Conservation (phyloP, 2,888 invertebrate genomes). For the Megastigmus dorsalis region DNA sequence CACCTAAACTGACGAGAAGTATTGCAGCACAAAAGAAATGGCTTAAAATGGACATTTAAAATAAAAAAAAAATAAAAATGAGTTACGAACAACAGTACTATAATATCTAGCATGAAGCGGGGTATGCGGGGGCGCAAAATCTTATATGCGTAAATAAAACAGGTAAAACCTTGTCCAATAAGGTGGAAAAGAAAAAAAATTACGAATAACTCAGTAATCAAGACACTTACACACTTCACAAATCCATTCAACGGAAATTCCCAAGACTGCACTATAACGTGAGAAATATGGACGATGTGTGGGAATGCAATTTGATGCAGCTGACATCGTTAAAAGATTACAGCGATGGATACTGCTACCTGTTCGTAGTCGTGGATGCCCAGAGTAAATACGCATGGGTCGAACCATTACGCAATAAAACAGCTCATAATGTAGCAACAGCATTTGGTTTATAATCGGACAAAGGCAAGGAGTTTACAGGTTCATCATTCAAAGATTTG, state of each 20-base stretch:
- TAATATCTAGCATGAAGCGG: too few relatives aligned
- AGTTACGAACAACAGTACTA: too few relatives aligned
- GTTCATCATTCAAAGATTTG: too few relatives aligned
- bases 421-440: slow-evolving; percentile 37
- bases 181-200: background rate
- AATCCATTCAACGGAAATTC: too few relatives aligned
- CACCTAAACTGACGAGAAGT: too few relatives aligned
- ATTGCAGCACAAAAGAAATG: too few relatives aligned
- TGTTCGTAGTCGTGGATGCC: slow-evolving; percentile 45
- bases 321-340: slow-evolving; percentile 26
- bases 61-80: too few relatives aligned
- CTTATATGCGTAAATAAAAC: too few relatives aligned
- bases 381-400: slow-evolving; percentile 54
- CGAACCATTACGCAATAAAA: slow-evolving; percentile 57
- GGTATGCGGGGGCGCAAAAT: background rate
- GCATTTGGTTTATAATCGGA: too few relatives aligned
- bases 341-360: slow-evolving; percentile 37
- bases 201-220: slow-evolving; percentile 48
- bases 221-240: slow-evolving; percentile 51
- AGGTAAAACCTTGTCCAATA: too few relatives aligned
- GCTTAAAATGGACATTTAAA: too few relatives aligned
- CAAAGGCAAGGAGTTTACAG: too few relatives aligned
- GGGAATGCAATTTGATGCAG: slow-evolving; percentile 47
- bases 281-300: slow-evolving; percentile 53
- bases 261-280: slow-evolving; percentile 37